Conservation (phyloP, 2,888 invertebrate species). For the Teleiodes luculella region DNA sequence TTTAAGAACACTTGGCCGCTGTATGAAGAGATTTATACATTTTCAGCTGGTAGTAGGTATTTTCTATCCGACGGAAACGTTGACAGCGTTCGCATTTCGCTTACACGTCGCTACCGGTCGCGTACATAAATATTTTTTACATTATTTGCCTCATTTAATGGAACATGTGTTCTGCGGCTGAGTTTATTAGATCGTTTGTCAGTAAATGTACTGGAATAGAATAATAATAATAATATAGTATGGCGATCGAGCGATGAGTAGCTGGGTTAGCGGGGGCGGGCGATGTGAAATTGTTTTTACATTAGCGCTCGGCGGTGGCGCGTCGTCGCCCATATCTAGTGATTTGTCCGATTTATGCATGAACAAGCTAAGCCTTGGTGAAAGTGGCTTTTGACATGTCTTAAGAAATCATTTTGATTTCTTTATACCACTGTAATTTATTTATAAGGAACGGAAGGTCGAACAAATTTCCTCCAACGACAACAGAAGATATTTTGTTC, state of each 20-base stretch:
- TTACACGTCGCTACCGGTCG: constrained; percentile 19
- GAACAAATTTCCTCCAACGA: background rate
- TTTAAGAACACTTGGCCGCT: constrained; percentile 10
- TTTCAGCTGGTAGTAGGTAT: constrained; percentile 13
- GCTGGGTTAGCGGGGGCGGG: background rate
- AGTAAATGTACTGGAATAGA: constrained; percentile 16
- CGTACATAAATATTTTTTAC: constrained; percentile 24
- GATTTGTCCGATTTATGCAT: constrained; percentile 6
- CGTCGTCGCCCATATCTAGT: constrained; percentile 11
- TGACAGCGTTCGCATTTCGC: constrained; percentile 28
- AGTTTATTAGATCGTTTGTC: constrained; percentile 18
- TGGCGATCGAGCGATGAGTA: constrained; percentile 8
- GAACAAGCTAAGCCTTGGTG: background rate
- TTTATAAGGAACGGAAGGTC: background rate
- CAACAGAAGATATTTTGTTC: background rate
- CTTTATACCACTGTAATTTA: background rate
- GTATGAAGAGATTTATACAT: constrained; percentile 21
- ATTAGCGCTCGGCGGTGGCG: constrained; percentile 9
- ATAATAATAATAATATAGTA: too few species aligned
- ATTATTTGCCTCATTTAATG: constrained; percentile 29
- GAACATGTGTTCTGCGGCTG: constrained; percentile 24
- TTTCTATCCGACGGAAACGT: constrained; percentile 25
- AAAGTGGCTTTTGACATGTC: background rate
- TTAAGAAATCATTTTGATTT: background rate
- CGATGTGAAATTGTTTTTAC: constrained; percentile 14